These are phyloP conservation scores for Progne subis DNA, from an alignment of 2,113 vertebrate genomes.

Conservation along the genomic window DNA sequence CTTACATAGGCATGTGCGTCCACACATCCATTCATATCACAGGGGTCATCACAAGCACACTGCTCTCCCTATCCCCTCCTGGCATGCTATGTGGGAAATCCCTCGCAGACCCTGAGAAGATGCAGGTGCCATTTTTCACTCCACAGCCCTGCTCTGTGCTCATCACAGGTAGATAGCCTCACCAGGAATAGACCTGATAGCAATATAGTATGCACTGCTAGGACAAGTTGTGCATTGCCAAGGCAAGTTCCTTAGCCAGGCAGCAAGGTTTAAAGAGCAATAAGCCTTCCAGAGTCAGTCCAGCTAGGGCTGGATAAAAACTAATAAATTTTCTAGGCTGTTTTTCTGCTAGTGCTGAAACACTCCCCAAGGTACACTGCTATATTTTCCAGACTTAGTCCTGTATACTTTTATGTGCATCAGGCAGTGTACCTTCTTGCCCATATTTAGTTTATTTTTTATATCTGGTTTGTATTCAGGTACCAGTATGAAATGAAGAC, in stretches of 20 bases:
- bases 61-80: neutral
- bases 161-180: neutral
- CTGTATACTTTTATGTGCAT: neutral
- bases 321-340: neutral
- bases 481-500: slow-evolving; percentile 5
- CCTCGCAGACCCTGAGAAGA: neutral
- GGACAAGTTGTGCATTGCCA: neutral
- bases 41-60: neutral
- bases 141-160: neutral
- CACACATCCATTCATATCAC: too few relatives aligned
- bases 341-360: neutral
- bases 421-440: neutral
- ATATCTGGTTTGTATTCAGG: neutral
- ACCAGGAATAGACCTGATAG: neutral
- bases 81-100: too few relatives aligned
- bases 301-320: neutral
- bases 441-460: neutral
- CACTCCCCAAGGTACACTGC: neutral
- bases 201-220: neutral
- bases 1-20: accelerated
- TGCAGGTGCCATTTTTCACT: neutral
- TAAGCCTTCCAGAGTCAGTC: neutral
- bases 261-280: neutral
- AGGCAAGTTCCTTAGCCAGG: neutral
- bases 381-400: neutral